Conservation (phyloP, 1,140 invertebrate species). For the Drosophila gunungcola region DNA sequence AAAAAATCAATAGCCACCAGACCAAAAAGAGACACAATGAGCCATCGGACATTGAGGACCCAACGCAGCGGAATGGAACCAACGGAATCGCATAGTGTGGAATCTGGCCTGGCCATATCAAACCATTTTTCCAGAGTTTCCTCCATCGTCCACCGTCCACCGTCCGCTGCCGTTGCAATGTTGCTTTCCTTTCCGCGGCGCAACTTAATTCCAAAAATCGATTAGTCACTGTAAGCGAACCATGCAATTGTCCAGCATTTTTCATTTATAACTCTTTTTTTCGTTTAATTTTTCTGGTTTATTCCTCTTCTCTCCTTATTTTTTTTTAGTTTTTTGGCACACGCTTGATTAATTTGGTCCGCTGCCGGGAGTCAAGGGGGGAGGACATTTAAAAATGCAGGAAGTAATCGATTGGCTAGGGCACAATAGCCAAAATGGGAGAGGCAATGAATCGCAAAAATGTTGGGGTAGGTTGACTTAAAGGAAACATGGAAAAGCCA, state of each 20-base stretch:
- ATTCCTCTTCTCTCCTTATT: conserved; percentile 18
- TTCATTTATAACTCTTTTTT: conserved; percentile 56
- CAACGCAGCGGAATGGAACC: conserved; percentile 39
- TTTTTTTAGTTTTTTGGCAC: conserved; percentile 40
- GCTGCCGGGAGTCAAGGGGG: conserved; percentile 23
- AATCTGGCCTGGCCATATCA: conserved; percentile 27
- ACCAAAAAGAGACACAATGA: conserved; percentile 43
- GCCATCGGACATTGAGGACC: conserved; percentile 49
- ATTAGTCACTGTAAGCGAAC: conserved; percentile 78
- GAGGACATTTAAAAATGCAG: conserved; percentile 45
- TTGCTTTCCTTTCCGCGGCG: conserved; percentile 60
- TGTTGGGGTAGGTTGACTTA: conserved; percentile 12
- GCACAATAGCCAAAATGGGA: conserved; percentile 29
- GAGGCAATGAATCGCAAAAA: conserved; percentile 4
- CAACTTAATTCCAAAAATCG: conserved; percentile 73
- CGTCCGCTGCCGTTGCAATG: conserved; percentile 11
- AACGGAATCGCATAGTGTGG: conserved; percentile 27
- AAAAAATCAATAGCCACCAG: conserved; percentile 70
- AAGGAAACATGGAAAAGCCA: not conserved
- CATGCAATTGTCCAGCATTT: conserved; percentile 72
- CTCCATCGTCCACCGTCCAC: not conserved
- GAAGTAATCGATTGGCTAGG: conserved; percentile 50
- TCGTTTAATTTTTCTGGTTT: conserved; percentile 35
- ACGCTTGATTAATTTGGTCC: conserved; percentile 57
- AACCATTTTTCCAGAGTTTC: conserved; percentile 49